Base-by-base conservation (phyloP, 2,888 invertebrate species). In the Hypselothyrea guttata region DNA sequence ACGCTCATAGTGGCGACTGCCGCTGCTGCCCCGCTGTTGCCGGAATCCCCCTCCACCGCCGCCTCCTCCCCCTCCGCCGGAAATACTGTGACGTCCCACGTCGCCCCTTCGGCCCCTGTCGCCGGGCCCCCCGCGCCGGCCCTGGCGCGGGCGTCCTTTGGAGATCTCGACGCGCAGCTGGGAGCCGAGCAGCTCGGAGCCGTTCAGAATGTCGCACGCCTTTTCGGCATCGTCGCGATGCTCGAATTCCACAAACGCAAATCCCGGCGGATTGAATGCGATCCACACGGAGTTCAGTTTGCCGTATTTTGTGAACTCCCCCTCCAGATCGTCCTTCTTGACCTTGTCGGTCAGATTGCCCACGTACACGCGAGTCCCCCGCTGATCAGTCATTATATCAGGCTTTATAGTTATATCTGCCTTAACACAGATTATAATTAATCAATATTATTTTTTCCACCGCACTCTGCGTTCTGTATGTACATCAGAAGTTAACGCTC, bases 191-290 rank as follows among this genome's bases (percentile, higher is more conserved):
- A 97, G 93, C 90, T 96, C 96, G 71, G 95, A 94, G 69, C 97
- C 97, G 87, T 97, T 97, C 91, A 97, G 93, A 87, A 94, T 94
- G 70, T 90, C 89, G 91, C 96, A 96, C 67, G 97, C 97, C 87
- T 95, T 94, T 89, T 96, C 96, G 33, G 97, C 97, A 91, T 97
- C 97, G 88, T 94, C 94, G 90, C 94, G 93, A 91, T 95, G 95
- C 89, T 95, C 94, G 91, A 96, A 97, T 91, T 97, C 97, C 90
- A 97, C 95, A 92, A 97, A 97, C 71, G 97, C 97, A 91, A 97
- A 97, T 87, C 97, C 97, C 77, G 97, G 97, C 77, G 97, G 97
- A 91, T 97, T 97, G 90, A 97, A 95, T 76, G 97, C 97, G 82
- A 90, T 96, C 97, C 97, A 97, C 73, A 97, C 96, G 82, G 95